Evolutionary conservation across 2,113 vertebrate genomes (phyloP).

Genomic region (Noturus placidus): DNA sequence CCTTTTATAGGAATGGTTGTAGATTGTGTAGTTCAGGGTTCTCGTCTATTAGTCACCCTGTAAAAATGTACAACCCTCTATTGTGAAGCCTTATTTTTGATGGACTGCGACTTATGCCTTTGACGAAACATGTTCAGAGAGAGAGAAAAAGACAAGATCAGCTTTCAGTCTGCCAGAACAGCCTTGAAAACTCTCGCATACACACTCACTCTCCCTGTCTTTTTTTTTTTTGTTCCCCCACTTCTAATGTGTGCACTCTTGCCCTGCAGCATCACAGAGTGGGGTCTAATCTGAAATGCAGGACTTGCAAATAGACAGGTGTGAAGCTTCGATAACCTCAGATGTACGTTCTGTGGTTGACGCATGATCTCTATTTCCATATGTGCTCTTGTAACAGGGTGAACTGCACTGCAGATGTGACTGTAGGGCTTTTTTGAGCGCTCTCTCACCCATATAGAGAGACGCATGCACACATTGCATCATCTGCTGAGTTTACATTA

Average conservation of each 20-base stretch:
- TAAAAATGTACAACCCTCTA: not conserved
- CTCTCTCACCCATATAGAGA: too few relatives aligned
- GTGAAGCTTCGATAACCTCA: slow-evolving; percentile 11
- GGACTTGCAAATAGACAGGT: not conserved
- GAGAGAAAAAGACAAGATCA: not conserved
- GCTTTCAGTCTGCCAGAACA: slow-evolving; percentile 24
- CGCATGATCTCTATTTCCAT: not conserved
- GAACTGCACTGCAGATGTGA: not conserved
- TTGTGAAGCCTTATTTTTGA: not conserved
- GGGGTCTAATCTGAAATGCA: slow-evolving; percentile 7
- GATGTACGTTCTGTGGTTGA: not conserved
- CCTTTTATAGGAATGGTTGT: not conserved
- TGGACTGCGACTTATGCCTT: not conserved
- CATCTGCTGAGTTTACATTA: not conserved
- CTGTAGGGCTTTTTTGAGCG: not conserved
- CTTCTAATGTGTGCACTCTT: not conserved
- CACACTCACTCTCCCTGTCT: not conserved
- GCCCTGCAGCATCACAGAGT: slow-evolving; percentile 3
- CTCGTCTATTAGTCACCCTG: not conserved
- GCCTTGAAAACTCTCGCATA: not conserved
- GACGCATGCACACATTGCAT: not conserved
- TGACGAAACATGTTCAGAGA: not conserved
- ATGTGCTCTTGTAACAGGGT: not conserved
- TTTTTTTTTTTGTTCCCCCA: not conserved
- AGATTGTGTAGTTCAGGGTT: not conserved